phyloP scores from a whole-genome alignment of 2,888 invertebrate genomes.

The Tuta absoluta region DNA sequence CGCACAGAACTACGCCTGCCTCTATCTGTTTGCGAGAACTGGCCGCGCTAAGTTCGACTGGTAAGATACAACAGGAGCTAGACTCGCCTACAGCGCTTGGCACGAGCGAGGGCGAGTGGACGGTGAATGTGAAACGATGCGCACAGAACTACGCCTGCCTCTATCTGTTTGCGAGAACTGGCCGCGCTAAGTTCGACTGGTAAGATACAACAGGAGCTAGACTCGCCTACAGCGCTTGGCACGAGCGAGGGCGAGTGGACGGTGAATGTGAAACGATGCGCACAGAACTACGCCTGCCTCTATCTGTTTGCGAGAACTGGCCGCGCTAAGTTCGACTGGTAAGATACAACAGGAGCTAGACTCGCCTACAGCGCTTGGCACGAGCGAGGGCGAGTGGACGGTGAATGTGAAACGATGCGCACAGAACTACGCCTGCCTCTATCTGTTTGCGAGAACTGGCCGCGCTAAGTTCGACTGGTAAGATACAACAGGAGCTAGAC shows the following conservation, averaged over 20 bases:
- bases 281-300: conserved; percentile 60
- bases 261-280: conserved; percentile 63
- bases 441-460: conserved; percentile 86
- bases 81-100: too few species aligned
- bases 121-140: too few species aligned
- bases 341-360: conserved; percentile 60
- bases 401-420: conserved; percentile 63
- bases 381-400: conserved; percentile 70
- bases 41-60: conserved; percentile 95
- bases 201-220: too few species aligned
- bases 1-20: conserved; percentile 58
- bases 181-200: too few species aligned
- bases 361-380: conserved; percentile 49
- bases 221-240: conserved; percentile 52
- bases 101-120: too few species aligned
- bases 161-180: too few species aligned
- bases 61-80: conserved; percentile 82
- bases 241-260: conserved; percentile 71
- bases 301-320: conserved; percentile 86
- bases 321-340: conserved; percentile 96
- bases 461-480: conserved; percentile 96
- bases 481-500: conserved; percentile 58
- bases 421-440: conserved; percentile 63
- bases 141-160: too few species aligned
- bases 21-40: conserved; percentile 84